phyloP scores from a whole-genome alignment of 2,888 invertebrate species.

The Volucella inanis region DNA sequence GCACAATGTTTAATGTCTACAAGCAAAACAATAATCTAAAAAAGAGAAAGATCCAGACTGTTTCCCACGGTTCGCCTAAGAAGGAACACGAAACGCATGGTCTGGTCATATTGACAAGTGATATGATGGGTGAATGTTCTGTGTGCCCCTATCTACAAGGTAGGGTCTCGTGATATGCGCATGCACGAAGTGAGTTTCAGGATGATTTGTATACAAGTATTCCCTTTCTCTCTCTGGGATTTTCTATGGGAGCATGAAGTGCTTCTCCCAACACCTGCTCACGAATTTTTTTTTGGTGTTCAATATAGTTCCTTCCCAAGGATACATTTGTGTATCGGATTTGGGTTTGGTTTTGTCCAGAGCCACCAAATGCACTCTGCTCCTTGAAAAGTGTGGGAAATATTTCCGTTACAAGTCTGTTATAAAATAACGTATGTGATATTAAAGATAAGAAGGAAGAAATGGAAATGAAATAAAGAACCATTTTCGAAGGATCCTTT shows the following conservation, averaged over 20 bases:
- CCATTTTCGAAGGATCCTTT: conserved; percentile 60
- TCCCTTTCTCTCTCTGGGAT: conserved; percentile 24
- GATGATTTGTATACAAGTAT: conserved; percentile 54
- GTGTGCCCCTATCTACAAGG: conserved; percentile 61
- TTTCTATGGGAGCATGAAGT: conserved; percentile 35
- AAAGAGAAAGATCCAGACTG: conserved; percentile 33
- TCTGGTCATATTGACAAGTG: conserved; percentile 64
- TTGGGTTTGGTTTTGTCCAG: conserved; percentile 43
- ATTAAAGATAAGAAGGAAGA: conserved; percentile 6
- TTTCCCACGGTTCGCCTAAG: conserved; percentile 66
- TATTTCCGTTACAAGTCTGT: conserved; percentile 73
- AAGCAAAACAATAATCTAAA: conserved; percentile 2
- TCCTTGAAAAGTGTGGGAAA: conserved; percentile 70
- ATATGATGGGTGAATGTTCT: conserved; percentile 59
- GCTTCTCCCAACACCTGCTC: conserved; percentile 64
- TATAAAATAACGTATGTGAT: conserved; percentile 37
- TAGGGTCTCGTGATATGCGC: conserved; percentile 72
- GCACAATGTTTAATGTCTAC: conserved; percentile 40
- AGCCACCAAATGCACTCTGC: conserved; percentile 51
- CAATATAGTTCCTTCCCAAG: conserved; percentile 55
- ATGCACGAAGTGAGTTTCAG: conserved; percentile 70
- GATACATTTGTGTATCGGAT: conserved; percentile 53
- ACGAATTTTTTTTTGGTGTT: conserved; percentile 53
- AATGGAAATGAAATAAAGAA: conserved; percentile 25
- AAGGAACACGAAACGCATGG: conserved; percentile 57